phyloP scores from a whole-genome alignment of 2,797 vertebrate species.

The Arctocebus calabarensis region DNA sequence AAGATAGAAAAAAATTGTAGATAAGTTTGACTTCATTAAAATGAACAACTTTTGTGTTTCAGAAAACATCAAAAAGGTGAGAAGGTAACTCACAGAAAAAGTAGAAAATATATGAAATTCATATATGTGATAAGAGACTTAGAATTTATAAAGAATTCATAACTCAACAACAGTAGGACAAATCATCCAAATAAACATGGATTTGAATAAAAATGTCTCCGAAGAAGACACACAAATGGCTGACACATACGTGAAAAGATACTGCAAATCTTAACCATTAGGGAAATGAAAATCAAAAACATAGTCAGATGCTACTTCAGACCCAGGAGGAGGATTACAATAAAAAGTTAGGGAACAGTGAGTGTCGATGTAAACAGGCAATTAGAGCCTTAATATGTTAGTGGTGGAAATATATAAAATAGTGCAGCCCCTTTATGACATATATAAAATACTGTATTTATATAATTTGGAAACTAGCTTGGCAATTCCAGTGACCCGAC shows the following conservation, averaged over 20 bases:
- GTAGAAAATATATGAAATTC: not conserved
- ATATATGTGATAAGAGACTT: not conserved
- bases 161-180: not conserved
- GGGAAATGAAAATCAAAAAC: not conserved
- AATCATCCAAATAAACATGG: not conserved
- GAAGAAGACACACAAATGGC: not conserved
- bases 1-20: not conserved
- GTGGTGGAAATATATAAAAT: not conserved
- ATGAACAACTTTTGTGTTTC: not conserved
- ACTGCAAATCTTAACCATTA: not conserved
- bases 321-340: too few species aligned
- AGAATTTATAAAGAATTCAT: not conserved
- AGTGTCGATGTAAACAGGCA: not conserved
- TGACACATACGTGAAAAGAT: not conserved
- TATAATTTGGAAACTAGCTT: too few species aligned
- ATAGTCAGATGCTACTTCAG: too few species aligned
- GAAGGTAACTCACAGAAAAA: not conserved
- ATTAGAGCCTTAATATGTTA: not conserved
- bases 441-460: too few species aligned
- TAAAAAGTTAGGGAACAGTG: not conserved
- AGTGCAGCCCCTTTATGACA: too few species aligned
- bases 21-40: not conserved
- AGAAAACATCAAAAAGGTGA: not conserved
- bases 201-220: not conserved
- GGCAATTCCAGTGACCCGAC: fast-evolving